Evolutionary conservation across 2,888 invertebrate species (phyloP), one percentile per base, ranked within the genome.

Genomic region (Drosophila melanosoma): DNA sequence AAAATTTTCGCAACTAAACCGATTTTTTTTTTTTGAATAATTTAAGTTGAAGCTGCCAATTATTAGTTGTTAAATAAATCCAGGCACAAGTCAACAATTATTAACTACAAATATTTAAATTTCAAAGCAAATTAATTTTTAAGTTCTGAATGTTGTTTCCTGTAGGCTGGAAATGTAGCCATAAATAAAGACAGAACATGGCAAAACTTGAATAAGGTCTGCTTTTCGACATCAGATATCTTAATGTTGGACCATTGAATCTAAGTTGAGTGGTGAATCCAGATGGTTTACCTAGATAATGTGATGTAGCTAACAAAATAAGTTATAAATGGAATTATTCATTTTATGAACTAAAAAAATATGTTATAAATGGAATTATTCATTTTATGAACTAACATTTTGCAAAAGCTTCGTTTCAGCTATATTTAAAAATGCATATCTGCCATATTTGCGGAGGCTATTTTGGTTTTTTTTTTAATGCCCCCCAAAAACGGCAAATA

Each of bases 351-450:
- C 17, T 0, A 17, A 15, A 29, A 36, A 66, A 65, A n/a, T 40
- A 35, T 12, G 12, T 36, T 48, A 2, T 29, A 35, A 32, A 69
- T 20, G 23, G 33, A 17, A 8, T 52, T 40, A 35, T 20, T 40
- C 40, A 54, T 32, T 36, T 29, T 42, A 69, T 49, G 52, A 52
- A 23, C 42, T 45, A 64, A 49, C 48, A 64, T 40, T 58, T 52
- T 3, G 32, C 15, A 8, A 3, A 7, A 26, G 11, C 36, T 42
- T 49, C 8, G n/a, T 54, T 35, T 29, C 48, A 45, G 75, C 48
- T 53, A 72, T 40, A 68, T 58, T 72, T 59, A 52, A 48, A 76
- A 69, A 70, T 79, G 75, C 75, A 78, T 75, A 56, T 67, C 74
- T 60, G 60, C 38, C 73, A 79, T 69, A 72, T 69, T 76, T 65